Conservation (phyloP, 2,113 vertebrate genomes). For the cat (Felis catus) region F.catus_Fca126_mat1.0 CM031412.1:209050501-209051000, state of each 20-base stretch:
- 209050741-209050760: neutral
- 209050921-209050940: neutral
- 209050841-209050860: neutral
- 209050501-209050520: conserved; percentile 21
- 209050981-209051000: conserved; percentile 23
- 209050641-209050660: neutral
- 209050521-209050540: neutral
- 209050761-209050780: neutral
- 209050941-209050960: neutral
- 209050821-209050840: neutral
- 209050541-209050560: neutral
- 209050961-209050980: conserved; percentile 37
- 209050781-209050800: neutral
- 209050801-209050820: neutral
- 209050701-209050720: neutral
- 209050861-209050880: conserved; percentile 11
- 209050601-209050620: conserved; percentile 3
- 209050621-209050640: neutral
- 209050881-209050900: neutral
- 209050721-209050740: neutral
- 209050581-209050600: neutral
- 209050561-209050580: neutral
- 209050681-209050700: neutral
- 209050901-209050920: neutral
- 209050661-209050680: neutral